Evolutionary conservation across 2,888 invertebrate species (phyloP), one percentile per base, ranked within the genome.

Genomic region (Dioctria rufipes): DNA sequence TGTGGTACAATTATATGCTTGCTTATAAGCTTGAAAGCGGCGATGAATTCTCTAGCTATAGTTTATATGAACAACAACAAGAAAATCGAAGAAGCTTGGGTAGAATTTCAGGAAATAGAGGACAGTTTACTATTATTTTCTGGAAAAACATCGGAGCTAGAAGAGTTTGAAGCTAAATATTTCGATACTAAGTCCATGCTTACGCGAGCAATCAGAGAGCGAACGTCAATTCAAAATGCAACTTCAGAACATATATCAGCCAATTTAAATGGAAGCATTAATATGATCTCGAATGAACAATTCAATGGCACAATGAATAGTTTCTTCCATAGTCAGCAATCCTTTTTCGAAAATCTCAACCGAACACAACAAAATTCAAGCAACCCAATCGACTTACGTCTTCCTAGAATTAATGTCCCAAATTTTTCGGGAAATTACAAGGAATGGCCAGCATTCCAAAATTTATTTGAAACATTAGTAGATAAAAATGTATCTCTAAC

Each of bases 1-100:
- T 58, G 58, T 58, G 58, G 58, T 58, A 58, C 13, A 58, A 58
- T 58, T 58, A 58, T 58, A 58, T 8, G 13, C 58, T 58, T 58
- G 58, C 58, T 8, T 58, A 9, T 58, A 58, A n/a, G n/a, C n/a
- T n/a, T 58, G n/a, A 58, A 58, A 58, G 58, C 58, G n/a, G 8
- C 58, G 58, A 58, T 9, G 58, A 58, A 58, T 58, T 58, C 58
- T 58, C 58, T 58, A 58, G 9, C 13, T 58, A 58, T 9, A 58
- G n/a, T 13, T 58, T 58, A 58, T 58, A 9, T 58, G 58, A 58
- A 58, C 58, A 58, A 9, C 5, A 9, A n/a, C 58, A 58, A 58
- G 3, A 66, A 66, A 66, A 9, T 66, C 9, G 66, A 66, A 9
- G n/a, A 66, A 40, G 4, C 11, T 2, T 66, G 66, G 66, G 25